phyloP scores from a whole-genome alignment of 2,797 vertebrate species.

The Aythya fuligula region DNA sequence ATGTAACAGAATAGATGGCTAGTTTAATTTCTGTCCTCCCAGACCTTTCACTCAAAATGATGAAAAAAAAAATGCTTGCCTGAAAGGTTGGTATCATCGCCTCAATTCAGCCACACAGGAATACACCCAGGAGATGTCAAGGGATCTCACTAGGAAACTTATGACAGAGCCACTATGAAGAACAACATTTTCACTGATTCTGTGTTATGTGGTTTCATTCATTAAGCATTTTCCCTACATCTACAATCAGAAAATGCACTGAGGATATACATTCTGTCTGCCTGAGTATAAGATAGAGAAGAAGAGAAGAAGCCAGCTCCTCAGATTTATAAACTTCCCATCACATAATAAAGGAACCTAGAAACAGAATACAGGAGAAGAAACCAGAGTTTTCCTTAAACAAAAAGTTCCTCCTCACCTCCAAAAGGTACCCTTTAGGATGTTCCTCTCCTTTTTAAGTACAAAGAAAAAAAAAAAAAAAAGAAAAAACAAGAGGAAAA shows the following conservation, averaged over 20 bases:
- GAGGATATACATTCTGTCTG: not conserved
- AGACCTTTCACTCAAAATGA: not conserved
- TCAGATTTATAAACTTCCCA: not conserved
- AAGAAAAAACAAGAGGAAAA: not conserved
- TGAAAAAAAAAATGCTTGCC: not conserved
- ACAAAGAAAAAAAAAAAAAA: not conserved
- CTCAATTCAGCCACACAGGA: not conserved
- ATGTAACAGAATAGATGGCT: not conserved
- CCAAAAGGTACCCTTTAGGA: not conserved
- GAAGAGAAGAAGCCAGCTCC: not conserved
- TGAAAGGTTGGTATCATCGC: not conserved
- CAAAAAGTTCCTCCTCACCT: not conserved
- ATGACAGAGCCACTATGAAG: not conserved
- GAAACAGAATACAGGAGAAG: not conserved
- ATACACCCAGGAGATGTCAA: not conserved
- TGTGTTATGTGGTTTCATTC: not conserved
- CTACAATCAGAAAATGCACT: not conserved
- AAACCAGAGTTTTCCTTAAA: not conserved
- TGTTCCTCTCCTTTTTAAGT: conserved; percentile 31
- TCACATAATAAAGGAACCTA: not conserved
- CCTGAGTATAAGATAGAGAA: not conserved
- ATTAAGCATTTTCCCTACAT: not conserved
- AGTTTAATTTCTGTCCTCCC: not conserved
- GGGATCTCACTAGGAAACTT: not conserved
- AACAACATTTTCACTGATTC: not conserved